Base-by-base conservation (phyloP, 2,797 vertebrate species). In the Sternotherus odoratus region DNA sequence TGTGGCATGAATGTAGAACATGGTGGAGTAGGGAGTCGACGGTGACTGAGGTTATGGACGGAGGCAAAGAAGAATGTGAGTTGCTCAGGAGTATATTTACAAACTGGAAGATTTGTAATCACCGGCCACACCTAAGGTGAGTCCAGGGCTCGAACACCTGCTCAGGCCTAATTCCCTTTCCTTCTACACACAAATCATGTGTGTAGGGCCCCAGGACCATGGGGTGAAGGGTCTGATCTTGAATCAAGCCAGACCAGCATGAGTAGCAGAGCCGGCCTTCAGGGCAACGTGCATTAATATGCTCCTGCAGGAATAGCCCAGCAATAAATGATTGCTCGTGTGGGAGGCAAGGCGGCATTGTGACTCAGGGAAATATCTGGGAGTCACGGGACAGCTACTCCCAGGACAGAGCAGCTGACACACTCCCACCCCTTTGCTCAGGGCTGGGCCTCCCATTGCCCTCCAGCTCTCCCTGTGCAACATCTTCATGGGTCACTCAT, bases 261-360 rank as follows among this genome's bases (percentile, higher is more conserved):
- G 17, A n/a, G 8, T 19, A 19, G 46, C 91, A 43, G 46, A 24
- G 50, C 5, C n/a, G 8, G 3, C 5, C 51, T 48, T 8, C 1
- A 5, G 48, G 69, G 2, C 0, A 1, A 24, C 3, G 51, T 21
- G 33, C 60, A 66, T 21, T 8, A n/a, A 66, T 66, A 66, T 36
- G 36, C n/a, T 66, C 8, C 60, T 36, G n/a, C 60, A 66, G 60
- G n/a, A 66, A 66, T n/a, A 21, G 16, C 36, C 17, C 17, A 21
- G 60, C 57, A 30, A 60, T 60, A 60, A 60, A 60, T 33, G 12
- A 33, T 13, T 60, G 7, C 57, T 28, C 56, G 13, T 30, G 57
- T 1, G 56, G 56, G 26, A 11, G 30, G 12, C 60, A n/a, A 66
- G 60, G 33, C 9, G 17, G n/a, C 60, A 21, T 66, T 36, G 33